Percentiles rank a stretch among this genome's conserved stretches.
Conservation (phyloP, 2,797 vertebrate species). For the Vespertilio murinus region DNA sequence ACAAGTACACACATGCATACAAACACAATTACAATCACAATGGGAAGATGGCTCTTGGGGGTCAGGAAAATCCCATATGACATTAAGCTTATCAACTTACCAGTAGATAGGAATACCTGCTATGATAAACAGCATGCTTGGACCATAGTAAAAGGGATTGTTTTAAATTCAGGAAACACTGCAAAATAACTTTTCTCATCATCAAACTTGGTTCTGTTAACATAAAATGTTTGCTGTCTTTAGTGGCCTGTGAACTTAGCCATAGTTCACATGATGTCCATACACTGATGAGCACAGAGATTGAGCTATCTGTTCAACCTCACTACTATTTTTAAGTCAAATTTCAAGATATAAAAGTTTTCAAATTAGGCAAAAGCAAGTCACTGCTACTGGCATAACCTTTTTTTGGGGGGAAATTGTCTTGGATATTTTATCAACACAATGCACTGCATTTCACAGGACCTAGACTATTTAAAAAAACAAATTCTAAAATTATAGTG, state of each 20-base stretch:
- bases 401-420: slow-evolving; percentile 45
- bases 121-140: neutral
- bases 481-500: slow-evolving; percentile 48
- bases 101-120: neutral
- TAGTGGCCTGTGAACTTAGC: neutral
- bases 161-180: slow-evolving; percentile 13
- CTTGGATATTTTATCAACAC: slow-evolving; percentile 43
- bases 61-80: neutral
- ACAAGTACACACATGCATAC: neutral
- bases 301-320: slow-evolving; percentile 48
- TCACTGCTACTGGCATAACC: neutral
- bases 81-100: neutral
- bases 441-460: slow-evolving; percentile 5
- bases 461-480: slow-evolving; percentile 32
- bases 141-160: neutral
- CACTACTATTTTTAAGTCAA: slow-evolving; percentile 55
- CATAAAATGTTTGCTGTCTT: neutral
- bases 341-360: slow-evolving; percentile 64
- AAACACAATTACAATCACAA: neutral
- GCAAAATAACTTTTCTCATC: neutral
- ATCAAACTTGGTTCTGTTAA: slow-evolving; percentile 9
- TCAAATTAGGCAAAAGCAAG: slow-evolving; percentile 1
- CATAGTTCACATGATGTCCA: neutral
- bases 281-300: slow-evolving; percentile 51
- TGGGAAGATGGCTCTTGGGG: neutral